These are phyloP conservation scores for Rhinichthys klamathensis DNA, from an alignment of 2,113 vertebrate species.

Conservation along the genomic window DNA sequence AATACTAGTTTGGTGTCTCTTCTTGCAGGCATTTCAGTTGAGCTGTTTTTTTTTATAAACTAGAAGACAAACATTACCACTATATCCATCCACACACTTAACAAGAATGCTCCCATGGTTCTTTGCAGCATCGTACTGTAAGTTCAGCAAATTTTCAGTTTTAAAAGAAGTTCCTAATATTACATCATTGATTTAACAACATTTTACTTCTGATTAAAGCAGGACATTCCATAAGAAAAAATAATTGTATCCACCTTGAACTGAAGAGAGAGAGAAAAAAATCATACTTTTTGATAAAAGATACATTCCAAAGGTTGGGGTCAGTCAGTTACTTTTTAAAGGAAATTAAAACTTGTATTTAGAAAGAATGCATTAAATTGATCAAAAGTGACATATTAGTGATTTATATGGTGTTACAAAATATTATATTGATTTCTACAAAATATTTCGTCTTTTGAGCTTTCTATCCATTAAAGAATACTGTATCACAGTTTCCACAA, in stretches of 20 bases:
- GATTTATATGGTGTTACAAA: too few species aligned
- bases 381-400: too few species aligned
- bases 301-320: too few species aligned
- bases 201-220: neutral
- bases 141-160: too few species aligned
- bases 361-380: neutral
- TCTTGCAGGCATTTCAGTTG: neutral
- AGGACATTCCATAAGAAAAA: too few species aligned
- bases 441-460: neutral
- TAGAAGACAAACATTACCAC: neutral
- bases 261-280: too few species aligned
- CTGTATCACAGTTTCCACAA: neutral
- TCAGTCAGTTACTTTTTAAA: neutral
- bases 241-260: too few species aligned
- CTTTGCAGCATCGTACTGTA: neutral
- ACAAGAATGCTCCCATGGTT: neutral
- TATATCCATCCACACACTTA: neutral
- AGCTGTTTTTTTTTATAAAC: neutral
- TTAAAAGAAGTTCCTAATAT: neutral
- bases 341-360: neutral
- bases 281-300: too few species aligned
- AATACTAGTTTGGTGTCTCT: conserved; percentile 17
- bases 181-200: neutral
- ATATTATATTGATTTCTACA: neutral
- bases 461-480: neutral